These are phyloP conservation scores for Cheilosia grossa DNA, from an alignment of 2,888 invertebrate genomes.

Conservation along the genomic window DNA sequence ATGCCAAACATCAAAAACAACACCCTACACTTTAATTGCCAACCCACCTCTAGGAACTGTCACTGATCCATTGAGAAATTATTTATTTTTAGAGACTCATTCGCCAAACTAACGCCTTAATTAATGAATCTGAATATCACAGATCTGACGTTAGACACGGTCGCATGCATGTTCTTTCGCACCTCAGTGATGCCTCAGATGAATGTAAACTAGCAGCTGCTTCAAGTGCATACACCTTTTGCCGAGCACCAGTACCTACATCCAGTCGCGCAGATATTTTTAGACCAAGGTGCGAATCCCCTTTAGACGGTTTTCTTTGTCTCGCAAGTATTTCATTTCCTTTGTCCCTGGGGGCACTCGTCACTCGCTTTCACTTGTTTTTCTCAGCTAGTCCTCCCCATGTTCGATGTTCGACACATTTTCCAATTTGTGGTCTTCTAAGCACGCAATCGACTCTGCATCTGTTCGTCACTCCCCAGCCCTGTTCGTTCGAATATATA, in stretches of 20 bases:
- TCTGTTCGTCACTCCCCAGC: constrained; percentile 48
- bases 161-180: constrained; percentile 63
- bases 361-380: constrained; percentile 30
- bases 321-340: constrained; percentile 15
- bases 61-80: constrained; percentile 44
- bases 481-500: constrained; percentile 11
- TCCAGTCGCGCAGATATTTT: constrained; percentile 45
- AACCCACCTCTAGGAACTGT: constrained; percentile 48
- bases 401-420: constrained; percentile 54
- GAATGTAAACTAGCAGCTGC: constrained; percentile 59
- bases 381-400: constrained; percentile 14
- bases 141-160: constrained; percentile 53
- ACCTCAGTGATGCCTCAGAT: constrained; percentile 67
- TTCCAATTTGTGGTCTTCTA: constrained; percentile 72
- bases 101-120: constrained; percentile 72
- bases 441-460: constrained; percentile 63
- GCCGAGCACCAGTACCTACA: constrained; percentile 8
- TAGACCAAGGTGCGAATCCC: constrained; percentile 65
- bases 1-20: not conserved
- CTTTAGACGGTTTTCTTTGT: not conserved
- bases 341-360: constrained; percentile 6
- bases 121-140: constrained; percentile 63
- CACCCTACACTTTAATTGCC: constrained; percentile 51
- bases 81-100: constrained; percentile 64
- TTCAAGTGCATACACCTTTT: constrained; percentile 56